Conservation (phyloP, 2,797 vertebrate species). For the Scyliorhinus canicula region DNA sequence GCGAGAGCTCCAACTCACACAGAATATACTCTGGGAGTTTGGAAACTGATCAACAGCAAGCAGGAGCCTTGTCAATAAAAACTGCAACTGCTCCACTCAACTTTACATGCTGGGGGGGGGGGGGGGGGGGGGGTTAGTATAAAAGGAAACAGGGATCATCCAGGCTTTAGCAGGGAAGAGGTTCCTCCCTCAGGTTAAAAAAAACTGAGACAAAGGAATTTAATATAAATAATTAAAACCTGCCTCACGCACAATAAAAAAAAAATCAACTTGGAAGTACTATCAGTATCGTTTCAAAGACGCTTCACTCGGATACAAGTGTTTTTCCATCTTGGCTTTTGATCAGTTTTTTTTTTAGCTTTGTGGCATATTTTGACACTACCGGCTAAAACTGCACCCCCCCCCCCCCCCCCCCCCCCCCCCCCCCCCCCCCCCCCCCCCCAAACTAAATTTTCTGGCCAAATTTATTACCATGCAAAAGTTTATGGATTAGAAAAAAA, state of each 20-base stretch:
- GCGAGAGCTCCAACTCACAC: conserved; percentile 46
- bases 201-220: background rate
- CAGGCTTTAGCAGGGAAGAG: background rate
- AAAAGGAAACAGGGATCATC: background rate
- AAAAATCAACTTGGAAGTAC: background rate
- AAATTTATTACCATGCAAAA: background rate
- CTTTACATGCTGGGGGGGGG: background rate
- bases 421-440: background rate
- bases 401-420: background rate
- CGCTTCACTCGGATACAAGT: background rate
- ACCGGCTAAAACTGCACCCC: background rate
- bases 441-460: background rate
- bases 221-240: background rate
- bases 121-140: background rate
- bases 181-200: background rate
- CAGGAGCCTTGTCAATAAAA: background rate
- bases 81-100: background rate
- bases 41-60: background rate
- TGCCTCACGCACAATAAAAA: background rate
- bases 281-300: background rate
- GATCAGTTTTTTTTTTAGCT: no score
- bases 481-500: no score
- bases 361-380: background rate
- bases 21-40: background rate
- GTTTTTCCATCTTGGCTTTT: background rate